phyloP scores from a whole-genome alignment of 1,140 invertebrate species.

The Drosophila elegans region DNA sequence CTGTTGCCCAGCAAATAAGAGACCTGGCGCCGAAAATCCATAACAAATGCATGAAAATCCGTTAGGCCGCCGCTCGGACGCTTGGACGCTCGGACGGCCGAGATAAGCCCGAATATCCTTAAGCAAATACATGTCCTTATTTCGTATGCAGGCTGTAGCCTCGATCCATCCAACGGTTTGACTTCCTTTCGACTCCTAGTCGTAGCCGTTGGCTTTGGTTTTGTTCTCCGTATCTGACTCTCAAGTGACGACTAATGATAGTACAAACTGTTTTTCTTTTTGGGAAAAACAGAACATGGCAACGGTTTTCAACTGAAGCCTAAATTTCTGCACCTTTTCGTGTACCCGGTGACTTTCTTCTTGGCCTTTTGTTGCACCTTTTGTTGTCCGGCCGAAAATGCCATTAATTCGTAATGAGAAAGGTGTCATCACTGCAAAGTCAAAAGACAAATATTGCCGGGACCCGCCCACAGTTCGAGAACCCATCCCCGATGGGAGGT shows the following conservation, averaged over 20 bases:
- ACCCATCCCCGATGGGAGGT: slow-evolving; percentile 5
- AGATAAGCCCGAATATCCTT: slow-evolving; percentile 51
- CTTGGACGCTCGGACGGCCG: slow-evolving; percentile 21
- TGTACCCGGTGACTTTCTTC: slow-evolving; percentile 50
- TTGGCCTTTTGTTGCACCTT: slow-evolving; percentile 45
- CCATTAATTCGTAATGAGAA: slow-evolving; percentile 84
- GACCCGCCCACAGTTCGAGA: slow-evolving; percentile 51
- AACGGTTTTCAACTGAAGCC: slow-evolving; percentile 40
- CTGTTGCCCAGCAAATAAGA: slow-evolving; percentile 58
- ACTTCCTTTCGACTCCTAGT: slow-evolving; percentile 41
- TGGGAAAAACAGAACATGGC: slow-evolving; percentile 29
- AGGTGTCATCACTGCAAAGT: slow-evolving; percentile 75
- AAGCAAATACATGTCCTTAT: slow-evolving; percentile 71
- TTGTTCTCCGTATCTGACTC: slow-evolving; percentile 42
- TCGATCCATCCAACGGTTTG: slow-evolving; percentile 25
- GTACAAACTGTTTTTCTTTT: slow-evolving; percentile 73
- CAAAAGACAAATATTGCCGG: slow-evolving; percentile 77
- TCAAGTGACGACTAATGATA: slow-evolving; percentile 72
- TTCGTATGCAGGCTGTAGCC: slow-evolving; percentile 68
- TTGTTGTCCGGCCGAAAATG: slow-evolving; percentile 53
- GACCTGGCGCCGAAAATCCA: slow-evolving; percentile 82
- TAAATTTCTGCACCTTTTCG: slow-evolving; percentile 36
- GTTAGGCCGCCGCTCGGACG: slow-evolving; percentile 59
- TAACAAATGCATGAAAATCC: slow-evolving; percentile 82
- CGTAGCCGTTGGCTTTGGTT: slow-evolving; percentile 21